phyloP scores from a whole-genome alignment of 2,888 invertebrate genomes.

The Melanophora roralis region DNA sequence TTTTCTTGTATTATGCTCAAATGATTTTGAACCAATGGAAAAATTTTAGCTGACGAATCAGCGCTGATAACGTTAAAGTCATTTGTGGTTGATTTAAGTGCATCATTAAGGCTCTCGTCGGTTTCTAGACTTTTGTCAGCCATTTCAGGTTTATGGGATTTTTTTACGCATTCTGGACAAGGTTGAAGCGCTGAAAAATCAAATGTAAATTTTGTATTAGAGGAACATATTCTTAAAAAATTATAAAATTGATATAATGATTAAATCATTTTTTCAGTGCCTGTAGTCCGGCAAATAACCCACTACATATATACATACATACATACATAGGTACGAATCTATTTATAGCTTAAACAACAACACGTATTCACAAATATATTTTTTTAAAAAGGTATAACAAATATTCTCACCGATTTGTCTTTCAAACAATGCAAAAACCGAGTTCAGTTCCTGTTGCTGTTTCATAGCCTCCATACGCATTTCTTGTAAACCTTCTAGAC shows the following conservation, averaged over 20 bases:
- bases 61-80: constrained; percentile 11
- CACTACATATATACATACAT: too few relatives aligned
- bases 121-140: constrained; percentile 76
- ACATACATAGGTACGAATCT: too few relatives aligned
- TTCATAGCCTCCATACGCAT: constrained; percentile 81
- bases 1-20: constrained; percentile 74
- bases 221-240: too few relatives aligned
- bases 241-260: too few relatives aligned
- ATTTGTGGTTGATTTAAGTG: constrained; percentile 42
- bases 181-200: constrained; percentile 67
- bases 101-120: constrained; percentile 70
- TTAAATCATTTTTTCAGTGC: too few relatives aligned
- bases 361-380: too few relatives aligned
- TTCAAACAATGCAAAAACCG: constrained; percentile 73
- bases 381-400: too few relatives aligned
- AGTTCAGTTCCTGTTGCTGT: constrained; percentile 82
- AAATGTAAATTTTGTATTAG: not conserved
- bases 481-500: constrained; percentile 81
- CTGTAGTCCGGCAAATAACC: too few relatives aligned
- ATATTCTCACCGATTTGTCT: constrained; percentile 76
- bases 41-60: constrained; percentile 15
- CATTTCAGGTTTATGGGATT: constrained; percentile 74
- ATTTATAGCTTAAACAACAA: too few relatives aligned
- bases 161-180: constrained; percentile 72
- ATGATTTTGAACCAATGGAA: constrained; percentile 63